Evolutionary conservation across 2,797 vertebrate genomes (phyloP).

Genomic region (Parotocinclus haroldoi): DNA sequence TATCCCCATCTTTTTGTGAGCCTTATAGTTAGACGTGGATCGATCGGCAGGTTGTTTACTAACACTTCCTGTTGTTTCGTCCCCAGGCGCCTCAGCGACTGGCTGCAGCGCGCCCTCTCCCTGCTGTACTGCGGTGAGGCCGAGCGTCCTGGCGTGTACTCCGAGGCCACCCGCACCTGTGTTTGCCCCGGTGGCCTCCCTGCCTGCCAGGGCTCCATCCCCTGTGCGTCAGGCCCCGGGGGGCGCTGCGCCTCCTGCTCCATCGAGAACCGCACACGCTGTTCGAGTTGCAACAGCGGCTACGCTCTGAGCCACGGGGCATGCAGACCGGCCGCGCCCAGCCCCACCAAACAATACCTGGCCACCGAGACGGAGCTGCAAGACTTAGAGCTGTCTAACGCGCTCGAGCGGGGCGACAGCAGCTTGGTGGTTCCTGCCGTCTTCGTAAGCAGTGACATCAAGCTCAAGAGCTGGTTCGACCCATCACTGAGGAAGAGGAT

Average conservation of each 20-base stretch:
- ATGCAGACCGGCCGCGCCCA: constrained; percentile 87
- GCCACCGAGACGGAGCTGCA: constrained; percentile 90
- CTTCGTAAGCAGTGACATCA: constrained; percentile 95
- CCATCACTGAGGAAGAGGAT: constrained; percentile 93
- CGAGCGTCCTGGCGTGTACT: constrained; percentile 85
- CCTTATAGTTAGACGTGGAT: no score
- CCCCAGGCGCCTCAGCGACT: constrained; percentile 80
- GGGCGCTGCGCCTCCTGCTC: constrained; percentile 82
- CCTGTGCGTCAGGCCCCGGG: constrained; percentile 81
- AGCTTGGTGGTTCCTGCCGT: constrained; percentile 84
- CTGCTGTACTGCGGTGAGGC: constrained; percentile 92
- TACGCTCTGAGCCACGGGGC: constrained; percentile 86
- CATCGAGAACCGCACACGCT: constrained; percentile 86
- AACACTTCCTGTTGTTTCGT: constrained; percentile 23
- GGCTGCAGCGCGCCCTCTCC: constrained; percentile 86
- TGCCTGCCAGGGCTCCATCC: constrained; percentile 78
- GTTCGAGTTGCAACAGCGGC: constrained; percentile 83
- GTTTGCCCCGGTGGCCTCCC: constrained; percentile 83
- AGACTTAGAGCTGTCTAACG: constrained; percentile 85
- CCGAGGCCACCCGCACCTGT: constrained; percentile 82
- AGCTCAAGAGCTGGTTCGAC: constrained; percentile 92
- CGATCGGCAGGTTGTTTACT: no score
- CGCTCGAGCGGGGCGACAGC: constrained; percentile 81
- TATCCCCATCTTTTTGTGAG: no score
- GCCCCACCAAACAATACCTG: constrained; percentile 91